Base-by-base conservation (phyloP, 2,888 invertebrate species). In the Drosophila robusta region DNA sequence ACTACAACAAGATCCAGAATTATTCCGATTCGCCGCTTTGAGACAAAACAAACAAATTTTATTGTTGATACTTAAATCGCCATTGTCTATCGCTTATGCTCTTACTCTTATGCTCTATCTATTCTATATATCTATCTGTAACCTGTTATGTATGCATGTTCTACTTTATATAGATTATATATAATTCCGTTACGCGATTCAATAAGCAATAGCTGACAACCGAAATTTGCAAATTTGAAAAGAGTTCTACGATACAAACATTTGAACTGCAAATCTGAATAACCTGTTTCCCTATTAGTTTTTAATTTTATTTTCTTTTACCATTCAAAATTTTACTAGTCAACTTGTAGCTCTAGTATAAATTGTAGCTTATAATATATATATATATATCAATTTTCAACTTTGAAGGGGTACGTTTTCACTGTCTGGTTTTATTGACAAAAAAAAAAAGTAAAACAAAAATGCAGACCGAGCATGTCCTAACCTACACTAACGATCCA, bases 351-450 rank as follows among this genome's bases (percentile, higher is more conserved):
- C 54, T 45, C 9, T 55, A 71, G 65, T 14, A 55, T 47, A 18
- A 49, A 68, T 45, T 52, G 69, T 72, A 66, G 56, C 45, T 60
- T 64, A 54, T 49, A 56, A 32, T 6, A 26, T 22, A 56, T 64
- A 54, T 49, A 56, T 32, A 6, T 12, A 32, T 26, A 45, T 41
- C 47, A 34, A 52, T 55, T 58, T 14, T 38, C 39, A 55, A 55
- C 46, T 70, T 44, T 70, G 69, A 68, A 80, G 78, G 81, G 65
- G 65, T 77, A 75, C 70, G 73, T 70, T 66, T 77, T 67, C 55
- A 80, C 86, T 92, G 92, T 92, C 92, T 90, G 92, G 92, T 92
- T 92, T 92, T 92, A 92, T 92, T 90, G 85, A 90, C 87, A 82
- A 81, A 77, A 78, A 87, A 89, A 85, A 84, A 75, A 72, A 80